Evolutionary conservation across 2,113 vertebrate species (phyloP), one percentile per base, ranked within the genome.

Genomic region (Brachyhypopomus gauderio): DNA sequence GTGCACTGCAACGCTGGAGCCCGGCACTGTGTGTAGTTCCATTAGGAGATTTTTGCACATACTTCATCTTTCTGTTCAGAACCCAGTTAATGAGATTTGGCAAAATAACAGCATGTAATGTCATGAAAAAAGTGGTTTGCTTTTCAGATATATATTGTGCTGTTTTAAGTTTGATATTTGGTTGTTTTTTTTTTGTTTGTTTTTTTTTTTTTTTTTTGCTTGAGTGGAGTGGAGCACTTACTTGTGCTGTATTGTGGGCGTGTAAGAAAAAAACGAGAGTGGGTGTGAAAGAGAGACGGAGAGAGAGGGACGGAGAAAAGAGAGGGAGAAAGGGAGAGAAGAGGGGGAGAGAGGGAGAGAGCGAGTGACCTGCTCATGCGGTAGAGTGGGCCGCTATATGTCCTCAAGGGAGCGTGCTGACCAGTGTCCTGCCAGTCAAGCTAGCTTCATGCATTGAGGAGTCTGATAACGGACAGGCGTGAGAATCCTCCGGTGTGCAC

Each of bases 391-490:
- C 41, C 38, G 55, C 11, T 41, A 7, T 27, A 45, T 55, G 56
- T n/a, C 62, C 77, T 55, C 71, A 8, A 23, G 27, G 58, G 23
- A 48, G 52, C 23, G 3, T 23, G 27, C 74, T 55, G 74, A 73
- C 77, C 60, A 66, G 30, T 30, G 23, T 9, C 9, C 30, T 45
- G 72, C 75, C 56, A 27, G 60, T 70, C 58, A 74, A 38, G 73
- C 45, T n/a, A 60, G 16, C 19, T 70, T 55, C 45, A 76, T 23
- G 58, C 25, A 14, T 17, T 11, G 66, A 64, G 45, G 63, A 66
- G 66, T 77, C 38, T 76, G 75, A 20, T 82, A 64, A 82, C 38
- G 41, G 74, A 16, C 23, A 22, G 56, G 23, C 64, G 55, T 8
- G 66, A 30, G 20, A 64, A 9, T 25, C 8, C 17, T 80, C 36